A percentile compares a stretch with the other conserved stretches of the same genome.
phyloP scores from a whole-genome alignment of 2,113 vertebrate species.

The Stercorarius parasiticus region DNA sequence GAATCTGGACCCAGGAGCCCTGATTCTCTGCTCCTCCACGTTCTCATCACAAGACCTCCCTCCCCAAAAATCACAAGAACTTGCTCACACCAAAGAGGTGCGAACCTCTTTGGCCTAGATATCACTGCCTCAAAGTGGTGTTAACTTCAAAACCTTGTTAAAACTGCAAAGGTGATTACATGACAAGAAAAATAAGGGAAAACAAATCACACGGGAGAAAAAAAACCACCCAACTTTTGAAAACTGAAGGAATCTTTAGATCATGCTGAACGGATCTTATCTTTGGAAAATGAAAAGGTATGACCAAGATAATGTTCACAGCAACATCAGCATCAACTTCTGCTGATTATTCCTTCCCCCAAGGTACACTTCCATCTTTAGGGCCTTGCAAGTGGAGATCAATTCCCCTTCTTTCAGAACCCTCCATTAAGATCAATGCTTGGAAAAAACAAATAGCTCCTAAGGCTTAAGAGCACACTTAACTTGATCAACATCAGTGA shows the following conservation, averaged over 20 bases:
- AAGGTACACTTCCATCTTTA: background rate
- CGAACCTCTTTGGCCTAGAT: conserved; percentile 46
- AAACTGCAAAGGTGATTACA: background rate
- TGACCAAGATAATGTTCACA: background rate
- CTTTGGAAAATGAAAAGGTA: background rate
- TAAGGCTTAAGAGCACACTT: background rate
- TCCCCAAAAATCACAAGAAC: conserved; percentile 37
- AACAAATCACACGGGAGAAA: background rate
- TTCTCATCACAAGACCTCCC: conserved; percentile 8
- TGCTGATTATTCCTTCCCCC: background rate
- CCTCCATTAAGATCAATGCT: background rate
- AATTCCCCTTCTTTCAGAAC: background rate
- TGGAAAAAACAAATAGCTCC: background rate
- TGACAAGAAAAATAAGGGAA: conserved; percentile 16
- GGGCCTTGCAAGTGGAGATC: background rate
- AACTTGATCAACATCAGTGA: background rate
- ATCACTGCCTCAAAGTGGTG: conserved; percentile 16
- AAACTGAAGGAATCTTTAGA: background rate
- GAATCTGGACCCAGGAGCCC: background rate
- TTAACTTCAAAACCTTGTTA: conserved; percentile 46
- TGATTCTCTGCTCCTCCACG: background rate
- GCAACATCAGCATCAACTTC: background rate
- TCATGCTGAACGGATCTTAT: background rate
- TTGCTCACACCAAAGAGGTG: background rate
- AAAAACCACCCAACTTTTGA: background rate